Conservation (phyloP, 2,797 vertebrate genomes). For the Thamnophis elegans region DNA sequence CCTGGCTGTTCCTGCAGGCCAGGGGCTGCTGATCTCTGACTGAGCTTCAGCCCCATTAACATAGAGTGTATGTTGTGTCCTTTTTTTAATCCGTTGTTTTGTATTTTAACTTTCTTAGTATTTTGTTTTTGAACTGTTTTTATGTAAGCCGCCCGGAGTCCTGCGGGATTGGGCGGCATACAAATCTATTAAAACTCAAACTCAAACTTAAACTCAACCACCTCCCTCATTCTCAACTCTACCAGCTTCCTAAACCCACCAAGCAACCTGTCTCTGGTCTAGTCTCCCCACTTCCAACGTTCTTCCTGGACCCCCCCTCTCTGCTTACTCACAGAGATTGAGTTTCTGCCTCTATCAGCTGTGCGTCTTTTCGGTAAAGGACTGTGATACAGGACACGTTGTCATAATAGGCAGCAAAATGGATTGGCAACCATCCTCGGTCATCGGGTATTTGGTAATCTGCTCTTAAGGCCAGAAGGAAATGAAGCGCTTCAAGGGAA, state of each 20-base stretch:
- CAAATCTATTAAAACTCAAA: too few species aligned
- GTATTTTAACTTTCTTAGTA: too few species aligned
- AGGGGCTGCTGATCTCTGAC: too few species aligned
- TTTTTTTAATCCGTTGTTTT: too few species aligned
- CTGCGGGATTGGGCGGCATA: too few species aligned
- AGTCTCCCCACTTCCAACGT: not conserved
- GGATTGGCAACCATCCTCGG: conserved; percentile 77
- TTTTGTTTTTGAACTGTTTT: too few species aligned
- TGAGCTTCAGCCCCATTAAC: too few species aligned
- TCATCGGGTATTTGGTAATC: conserved; percentile 67
- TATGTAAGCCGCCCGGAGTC: too few species aligned
- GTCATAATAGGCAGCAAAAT: conserved; percentile 77
- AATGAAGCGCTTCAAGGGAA: conserved; percentile 70
- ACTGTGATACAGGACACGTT: conserved; percentile 69
- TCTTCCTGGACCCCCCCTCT: not conserved
- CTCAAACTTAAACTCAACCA: too few species aligned
- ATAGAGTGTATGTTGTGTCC: too few species aligned
- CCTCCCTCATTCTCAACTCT: not conserved
- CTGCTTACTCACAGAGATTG: conserved; percentile 64
- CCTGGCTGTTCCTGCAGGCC: too few species aligned
- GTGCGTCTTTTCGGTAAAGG: conserved; percentile 71
- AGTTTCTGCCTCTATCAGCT: conserved; percentile 67
- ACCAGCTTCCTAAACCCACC: not conserved
- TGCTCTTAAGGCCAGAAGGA: conserved; percentile 71
- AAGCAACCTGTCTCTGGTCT: not conserved